Evolutionary conservation across 2,888 invertebrate species (phyloP).

Genomic region (Pseudanteris insignis): DNA sequence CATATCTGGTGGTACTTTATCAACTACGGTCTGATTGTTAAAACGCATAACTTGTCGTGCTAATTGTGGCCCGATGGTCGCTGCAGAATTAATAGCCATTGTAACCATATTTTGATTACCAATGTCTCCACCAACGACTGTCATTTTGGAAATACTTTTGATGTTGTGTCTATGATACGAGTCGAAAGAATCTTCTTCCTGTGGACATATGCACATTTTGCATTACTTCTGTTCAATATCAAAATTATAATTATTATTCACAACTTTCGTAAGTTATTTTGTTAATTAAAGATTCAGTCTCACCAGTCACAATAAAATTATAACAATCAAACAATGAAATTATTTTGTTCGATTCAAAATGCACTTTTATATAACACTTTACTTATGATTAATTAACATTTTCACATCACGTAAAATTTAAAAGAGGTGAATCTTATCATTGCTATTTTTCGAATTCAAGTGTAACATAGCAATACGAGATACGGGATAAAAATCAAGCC

Average conservation of each 20-base stretch:
- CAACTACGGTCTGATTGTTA: constrained; percentile 81
- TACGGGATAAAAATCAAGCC: constrained; percentile 20
- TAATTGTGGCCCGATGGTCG: constrained; percentile 53
- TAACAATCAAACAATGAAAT: no score
- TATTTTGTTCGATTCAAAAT: no score
- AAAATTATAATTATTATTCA: no score
- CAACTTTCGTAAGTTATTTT: no score
- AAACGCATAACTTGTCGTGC: constrained; percentile 57
- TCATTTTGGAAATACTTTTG: constrained; percentile 6
- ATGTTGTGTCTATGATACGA: constrained; percentile 12
- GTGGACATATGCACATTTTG: constrained; percentile 44
- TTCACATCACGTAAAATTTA: no score
- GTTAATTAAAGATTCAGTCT: no score
- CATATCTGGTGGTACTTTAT: constrained; percentile 78
- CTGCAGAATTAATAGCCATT: constrained; percentile 39
- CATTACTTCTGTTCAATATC: constrained; percentile 2
- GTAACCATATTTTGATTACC: constrained; percentile 18
- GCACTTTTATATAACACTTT: no score
- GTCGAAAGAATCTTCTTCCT: constrained; percentile 35
- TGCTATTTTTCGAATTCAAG: no score
- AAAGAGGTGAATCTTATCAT: no score
- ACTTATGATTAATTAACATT: no score
- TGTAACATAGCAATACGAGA: constrained; percentile 35
- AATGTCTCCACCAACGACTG: constrained; percentile 6
- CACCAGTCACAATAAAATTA: no score